Conservation (phyloP, 2,888 invertebrate genomes). For the Scelioninae gen. 2 region DNA sequence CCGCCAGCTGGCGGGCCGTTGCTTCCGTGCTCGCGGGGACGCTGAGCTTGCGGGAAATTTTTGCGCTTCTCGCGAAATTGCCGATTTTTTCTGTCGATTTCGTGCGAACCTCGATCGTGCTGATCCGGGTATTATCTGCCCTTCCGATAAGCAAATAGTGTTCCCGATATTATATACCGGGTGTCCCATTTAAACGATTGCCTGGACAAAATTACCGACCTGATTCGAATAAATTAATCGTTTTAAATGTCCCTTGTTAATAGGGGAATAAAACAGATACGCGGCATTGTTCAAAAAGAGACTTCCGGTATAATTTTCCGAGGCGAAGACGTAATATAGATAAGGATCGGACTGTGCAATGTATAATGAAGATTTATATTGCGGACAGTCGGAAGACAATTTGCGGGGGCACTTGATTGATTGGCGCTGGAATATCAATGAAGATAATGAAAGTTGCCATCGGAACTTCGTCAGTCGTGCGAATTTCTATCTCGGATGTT, state of each 20-base stretch:
- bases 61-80: slow-evolving; percentile 16
- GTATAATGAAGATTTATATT: slow-evolving; percentile 26
- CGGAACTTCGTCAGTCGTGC: slow-evolving; percentile 55
- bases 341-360: slow-evolving; percentile 14
- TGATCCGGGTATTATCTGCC: slow-evolving; percentile 9
- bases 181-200: too few relatives aligned
- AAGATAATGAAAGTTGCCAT: slow-evolving; percentile 34
- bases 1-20: slow-evolving; percentile 30
- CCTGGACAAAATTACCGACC: too few relatives aligned
- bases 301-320: background rate
- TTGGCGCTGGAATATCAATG: slow-evolving; percentile 22
- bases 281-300: background rate
- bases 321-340: slow-evolving; percentile 8
- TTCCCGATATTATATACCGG: too few relatives aligned
- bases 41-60: slow-evolving; percentile 35
- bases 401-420: slow-evolving; percentile 17
- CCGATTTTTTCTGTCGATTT: too few relatives aligned
- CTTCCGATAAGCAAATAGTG: too few relatives aligned
- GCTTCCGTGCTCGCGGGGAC: slow-evolving; percentile 13
- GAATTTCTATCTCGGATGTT: too few relatives aligned
- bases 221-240: too few relatives aligned
- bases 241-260: too few relatives aligned
- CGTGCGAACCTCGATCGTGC: slow-evolving; percentile 10
- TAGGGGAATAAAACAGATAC: background rate
- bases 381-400: background rate